Conservation (phyloP, 2,888 invertebrate genomes). For the Corythucha ciliata region DNA sequence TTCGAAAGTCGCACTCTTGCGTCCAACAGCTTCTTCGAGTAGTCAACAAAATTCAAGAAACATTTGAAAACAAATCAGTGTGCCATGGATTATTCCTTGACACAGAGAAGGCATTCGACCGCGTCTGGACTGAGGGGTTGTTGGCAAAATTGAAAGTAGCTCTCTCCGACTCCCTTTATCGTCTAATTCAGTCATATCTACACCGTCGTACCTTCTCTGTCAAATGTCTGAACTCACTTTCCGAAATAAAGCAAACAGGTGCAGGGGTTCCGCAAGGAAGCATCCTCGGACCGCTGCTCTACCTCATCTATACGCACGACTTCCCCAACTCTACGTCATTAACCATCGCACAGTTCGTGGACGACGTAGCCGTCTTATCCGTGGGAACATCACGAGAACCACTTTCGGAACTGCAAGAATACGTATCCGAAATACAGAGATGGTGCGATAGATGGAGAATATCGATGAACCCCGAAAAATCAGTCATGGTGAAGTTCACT, state of each 20-base stretch:
- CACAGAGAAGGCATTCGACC: constrained; percentile 14
- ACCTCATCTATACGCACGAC: constrained; percentile 7
- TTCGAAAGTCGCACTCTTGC: neutral
- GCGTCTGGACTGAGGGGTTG: neutral
- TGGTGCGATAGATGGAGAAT: constrained; percentile 8
- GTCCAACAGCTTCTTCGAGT: neutral
- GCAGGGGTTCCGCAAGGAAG: constrained; percentile 24
- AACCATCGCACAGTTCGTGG: constrained; percentile 9
- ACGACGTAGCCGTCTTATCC: neutral
- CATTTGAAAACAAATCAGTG: constrained; percentile 4
- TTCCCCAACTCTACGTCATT: neutral
- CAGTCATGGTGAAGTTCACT: constrained; percentile 2
- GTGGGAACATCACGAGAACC: neutral
- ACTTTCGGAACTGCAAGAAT: neutral
- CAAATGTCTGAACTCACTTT: neutral
- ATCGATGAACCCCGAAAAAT: constrained; percentile 4
- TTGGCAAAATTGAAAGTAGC: neutral
- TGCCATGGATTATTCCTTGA: constrained; percentile 7
- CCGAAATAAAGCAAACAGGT: neutral
- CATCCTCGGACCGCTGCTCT: constrained; percentile 15
- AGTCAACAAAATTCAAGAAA: neutral
- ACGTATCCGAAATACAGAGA: neutral
- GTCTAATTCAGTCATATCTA: constrained; percentile 17
- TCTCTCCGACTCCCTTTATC: constrained; percentile 7
- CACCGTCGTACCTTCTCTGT: constrained; percentile 15